Evolutionary conservation across 2,113 vertebrate genomes (phyloP), one percentile per base, ranked within the genome.

Genomic region (Rhinolophus ferrumequinum): DNA sequence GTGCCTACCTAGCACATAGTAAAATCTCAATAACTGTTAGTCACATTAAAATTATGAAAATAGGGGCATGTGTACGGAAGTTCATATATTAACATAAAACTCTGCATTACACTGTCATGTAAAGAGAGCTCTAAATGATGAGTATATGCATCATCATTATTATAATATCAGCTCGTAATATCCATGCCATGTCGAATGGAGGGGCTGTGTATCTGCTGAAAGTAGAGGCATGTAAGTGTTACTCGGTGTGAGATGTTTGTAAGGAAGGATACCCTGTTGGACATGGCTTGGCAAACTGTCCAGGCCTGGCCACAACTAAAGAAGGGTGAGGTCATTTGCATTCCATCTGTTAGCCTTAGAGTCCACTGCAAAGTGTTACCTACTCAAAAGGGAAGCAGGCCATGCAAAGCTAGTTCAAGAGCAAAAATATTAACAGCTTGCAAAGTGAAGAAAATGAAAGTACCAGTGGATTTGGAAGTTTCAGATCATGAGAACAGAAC

Each of bases 291-390:
- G 75, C 92, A 96, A 60, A 80, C 72, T 95, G 52, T 77, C 64
- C 4, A 0, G 16, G 30, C 56, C 93, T 97, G 96, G 95, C 94
- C 79, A 30, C 14, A 30, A 30, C 56, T 58, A 79, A 72, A 70
- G 89, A 90, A 94, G 76, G 77, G 95, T 96, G 96, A 97, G 73
- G 79, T 97, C 85, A 96, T 97, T 96, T 89, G 64, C 95, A 90
- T 67, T 58, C 93, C 91, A 95, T 97, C 97, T 97, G 96, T 93
- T 70, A 93, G 60, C 72, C 30, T 86, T 75, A 50, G 73, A 62
- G 79, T 70, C 77, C 88, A 70, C 44, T 52, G 28, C 77, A 73
- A 93, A 88, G 92, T 96, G 90, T 70, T 92, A 88, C 30, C 62
- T 88, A 47, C 52, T 94, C 64, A 28, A 67, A 88, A 62, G 73